Evolutionary conservation across 2,113 vertebrate species (phyloP).

Genomic region (Mesoclemmys tuberculata): DNA sequence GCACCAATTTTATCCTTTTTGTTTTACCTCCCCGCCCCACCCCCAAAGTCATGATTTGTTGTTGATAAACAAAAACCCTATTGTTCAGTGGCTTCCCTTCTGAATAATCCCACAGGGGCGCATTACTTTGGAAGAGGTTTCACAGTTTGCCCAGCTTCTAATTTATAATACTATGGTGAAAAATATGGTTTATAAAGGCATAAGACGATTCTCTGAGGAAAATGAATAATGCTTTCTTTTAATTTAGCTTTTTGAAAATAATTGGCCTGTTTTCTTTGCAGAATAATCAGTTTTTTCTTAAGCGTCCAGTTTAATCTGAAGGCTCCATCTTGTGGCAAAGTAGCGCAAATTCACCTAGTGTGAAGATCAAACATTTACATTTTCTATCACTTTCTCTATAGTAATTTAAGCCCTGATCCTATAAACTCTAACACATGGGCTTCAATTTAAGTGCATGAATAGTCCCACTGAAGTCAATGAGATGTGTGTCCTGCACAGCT

Average conservation of each 20-base stretch:
- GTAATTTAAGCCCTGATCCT: not conserved
- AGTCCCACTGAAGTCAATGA: not conserved
- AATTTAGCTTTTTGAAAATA: not conserved
- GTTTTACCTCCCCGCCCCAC: fast-evolving
- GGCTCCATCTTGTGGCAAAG: slow-evolving; percentile 70
- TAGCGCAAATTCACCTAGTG: not conserved
- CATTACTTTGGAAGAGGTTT: not conserved
- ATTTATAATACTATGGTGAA: slow-evolving; percentile 23
- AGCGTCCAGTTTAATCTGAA: slow-evolving; percentile 36
- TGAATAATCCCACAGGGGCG: not conserved
- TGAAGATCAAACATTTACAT: fast-evolving
- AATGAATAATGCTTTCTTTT: not conserved
- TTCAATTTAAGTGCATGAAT: not conserved
- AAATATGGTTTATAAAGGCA: not conserved
- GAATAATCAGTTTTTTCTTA: fast-evolving
- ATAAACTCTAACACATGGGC: fast-evolving
- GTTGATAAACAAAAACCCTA: not conserved
- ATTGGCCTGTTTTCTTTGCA: not conserved
- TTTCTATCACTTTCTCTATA: fast-evolving
- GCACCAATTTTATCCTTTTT: slow-evolving; percentile 5
- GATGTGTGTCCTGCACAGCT: not conserved
- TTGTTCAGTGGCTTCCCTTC: not conserved
- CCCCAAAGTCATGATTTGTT: not conserved
- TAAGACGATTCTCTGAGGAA: not conserved
- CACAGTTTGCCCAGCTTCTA: slow-evolving; percentile 1